These are phyloP conservation scores for Habrosyne pyritoides DNA, from an alignment of 2,888 invertebrate genomes.

Conservation along the genomic window DNA sequence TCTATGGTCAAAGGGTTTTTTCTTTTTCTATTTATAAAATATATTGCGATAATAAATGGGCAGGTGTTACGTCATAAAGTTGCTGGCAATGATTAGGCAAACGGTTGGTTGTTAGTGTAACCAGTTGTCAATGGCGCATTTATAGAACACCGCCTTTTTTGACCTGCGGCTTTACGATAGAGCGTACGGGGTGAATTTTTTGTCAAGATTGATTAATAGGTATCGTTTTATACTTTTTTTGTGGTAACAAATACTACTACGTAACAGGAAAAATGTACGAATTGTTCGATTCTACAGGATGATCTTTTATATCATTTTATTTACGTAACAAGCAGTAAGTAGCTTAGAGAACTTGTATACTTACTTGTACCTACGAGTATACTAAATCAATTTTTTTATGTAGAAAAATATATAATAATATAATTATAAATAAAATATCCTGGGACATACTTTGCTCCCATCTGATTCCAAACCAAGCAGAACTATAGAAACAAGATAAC, in stretches of 20 bases:
- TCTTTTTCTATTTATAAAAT: conserved; percentile 50
- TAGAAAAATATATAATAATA: no score
- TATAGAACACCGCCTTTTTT: conserved; percentile 56
- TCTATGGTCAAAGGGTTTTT: conserved; percentile 58
- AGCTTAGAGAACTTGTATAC: no score
- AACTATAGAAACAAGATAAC: no score
- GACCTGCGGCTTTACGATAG: not conserved
- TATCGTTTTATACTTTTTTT: not conserved
- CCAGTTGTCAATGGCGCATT: conserved; percentile 53
- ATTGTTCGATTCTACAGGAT: no score
- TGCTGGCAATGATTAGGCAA: conserved; percentile 72
- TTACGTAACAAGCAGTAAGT: no score
- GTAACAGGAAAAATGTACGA: not conserved
- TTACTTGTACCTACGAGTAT: no score
- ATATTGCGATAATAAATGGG: conserved; percentile 70
- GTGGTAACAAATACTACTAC: not conserved
- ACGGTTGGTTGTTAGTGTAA: conserved; percentile 52
- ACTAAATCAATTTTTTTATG: no score
- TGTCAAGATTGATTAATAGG: conserved; percentile 6
- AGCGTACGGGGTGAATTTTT: conserved; percentile 11
- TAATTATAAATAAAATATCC: no score
- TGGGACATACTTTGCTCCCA: no score
- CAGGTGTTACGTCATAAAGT: conserved; percentile 71
- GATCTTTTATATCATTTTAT: no score
- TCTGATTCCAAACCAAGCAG: no score